Evolutionary conservation across 2,888 invertebrate species (phyloP), one percentile per base, ranked within the genome.

Genomic region (Agrotis clavis): DNA sequence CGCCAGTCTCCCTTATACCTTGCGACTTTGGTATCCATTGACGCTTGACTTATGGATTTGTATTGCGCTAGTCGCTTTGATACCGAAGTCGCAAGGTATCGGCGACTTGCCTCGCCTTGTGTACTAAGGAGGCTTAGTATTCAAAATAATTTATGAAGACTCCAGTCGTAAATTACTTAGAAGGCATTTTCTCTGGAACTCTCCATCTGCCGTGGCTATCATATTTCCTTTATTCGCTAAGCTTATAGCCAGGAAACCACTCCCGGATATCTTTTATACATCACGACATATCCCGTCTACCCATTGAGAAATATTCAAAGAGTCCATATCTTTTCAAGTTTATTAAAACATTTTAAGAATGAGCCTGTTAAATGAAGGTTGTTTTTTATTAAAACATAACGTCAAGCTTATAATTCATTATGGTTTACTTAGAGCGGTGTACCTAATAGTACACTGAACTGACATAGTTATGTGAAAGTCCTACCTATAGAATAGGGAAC

Each of bases 181-280:
- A 48, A 16, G 16, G 7, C 13, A n/a, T 13, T 16, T 54, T 16
- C 45, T 19, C 19, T 19, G 41, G 21, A 51, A 25, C 19, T 56
- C 9, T 30, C 25, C 19, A 63, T 48, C 35, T 25, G 3, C 16
- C 35, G 45, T 73, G 11, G 11, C 11, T 41, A 79, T 79, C 74
- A 63, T 45, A 67, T 77, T 62, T 61, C 62, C 53, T 77, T 67
- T 50, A 71, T 82, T 67, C 19, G n/a, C 25, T 30, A 30, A 51
- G 18, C 41, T 65, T 66, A 48, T 51, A 71, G 51, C 25, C 14
- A 0, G 4, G 50, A 45, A 51, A 57, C 45, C 2, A 30, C 14
- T 57, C 19, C 66, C 68, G 79, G 79, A 79, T 73, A n/a, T 73
- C 68, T 82, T 79, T 82, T 79, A 68, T 73, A 66, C 35, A n/a